Evolutionary conservation across 1,140 invertebrate genomes (phyloP).

Genomic region (Lepidurus packardi): DNA sequence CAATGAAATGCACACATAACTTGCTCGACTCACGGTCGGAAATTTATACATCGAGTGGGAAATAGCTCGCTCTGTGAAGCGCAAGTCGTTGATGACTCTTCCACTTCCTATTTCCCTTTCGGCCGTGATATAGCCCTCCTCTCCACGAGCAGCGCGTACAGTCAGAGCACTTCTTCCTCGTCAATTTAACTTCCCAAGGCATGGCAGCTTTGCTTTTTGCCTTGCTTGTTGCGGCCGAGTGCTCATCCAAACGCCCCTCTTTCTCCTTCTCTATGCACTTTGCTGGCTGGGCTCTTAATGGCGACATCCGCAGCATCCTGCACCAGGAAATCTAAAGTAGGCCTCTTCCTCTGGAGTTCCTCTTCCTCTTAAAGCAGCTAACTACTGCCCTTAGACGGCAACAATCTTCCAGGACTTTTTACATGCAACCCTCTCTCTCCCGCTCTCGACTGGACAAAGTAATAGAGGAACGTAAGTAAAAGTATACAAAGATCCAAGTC

Average conservation of each 20-base stretch:
- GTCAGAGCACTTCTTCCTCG: conserved; percentile 6
- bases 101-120: conserved; percentile 15
- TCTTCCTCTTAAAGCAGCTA: not conserved
- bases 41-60: conserved; percentile 19
- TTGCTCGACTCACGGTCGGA: conserved; percentile 6
- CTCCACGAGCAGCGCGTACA: not conserved
- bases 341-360: not conserved
- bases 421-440: not conserved
- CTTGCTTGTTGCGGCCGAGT: conserved; percentile 17
- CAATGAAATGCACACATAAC: not conserved
- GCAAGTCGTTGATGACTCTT: conserved; percentile 18
- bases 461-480: not conserved
- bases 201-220: not conserved
- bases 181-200: conserved; percentile 6
- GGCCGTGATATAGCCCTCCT: not conserved
- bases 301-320: conserved; percentile 16
- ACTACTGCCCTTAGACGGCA: conserved; percentile 1
- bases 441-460: not conserved
- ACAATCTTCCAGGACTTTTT: not conserved
- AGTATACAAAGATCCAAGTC: not conserved
- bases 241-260: not conserved
- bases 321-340: conserved; percentile 19
- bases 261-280: not conserved
- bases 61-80: conserved; percentile 18
- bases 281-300: not conserved